Conservation (phyloP, 2,888 invertebrate species). For the Agrochola macilenta region DNA sequence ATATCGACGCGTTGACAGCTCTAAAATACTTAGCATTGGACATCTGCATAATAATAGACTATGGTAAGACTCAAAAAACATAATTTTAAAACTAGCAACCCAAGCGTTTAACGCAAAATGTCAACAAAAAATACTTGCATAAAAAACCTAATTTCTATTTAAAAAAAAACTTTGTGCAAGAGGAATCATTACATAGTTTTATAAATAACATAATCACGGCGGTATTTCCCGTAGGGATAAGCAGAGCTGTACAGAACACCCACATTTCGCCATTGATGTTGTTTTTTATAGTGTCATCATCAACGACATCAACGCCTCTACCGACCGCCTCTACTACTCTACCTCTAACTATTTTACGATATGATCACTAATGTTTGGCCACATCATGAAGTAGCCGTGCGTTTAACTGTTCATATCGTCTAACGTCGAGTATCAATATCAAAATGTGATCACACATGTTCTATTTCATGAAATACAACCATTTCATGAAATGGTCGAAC, state of each 20-base stretch:
- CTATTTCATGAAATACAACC: too few relatives aligned
- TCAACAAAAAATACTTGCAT: slow-evolving; percentile 37
- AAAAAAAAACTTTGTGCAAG: slow-evolving; percentile 43
- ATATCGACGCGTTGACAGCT: background rate
- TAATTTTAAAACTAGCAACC: slow-evolving; percentile 41
- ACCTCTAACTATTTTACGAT: background rate
- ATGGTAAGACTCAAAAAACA: slow-evolving; percentile 7
- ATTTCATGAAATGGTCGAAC: too few relatives aligned
- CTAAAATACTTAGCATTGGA: background rate
- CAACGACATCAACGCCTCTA: background rate
- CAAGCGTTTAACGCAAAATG: slow-evolving; percentile 49
- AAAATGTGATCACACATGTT: too few relatives aligned
- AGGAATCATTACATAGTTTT: slow-evolving; percentile 35
- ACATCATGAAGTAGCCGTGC: background rate
- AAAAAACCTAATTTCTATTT: slow-evolving; percentile 33
- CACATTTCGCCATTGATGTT: too few relatives aligned
- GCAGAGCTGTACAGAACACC: background rate
- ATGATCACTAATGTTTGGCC: background rate
- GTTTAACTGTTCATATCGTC: background rate
- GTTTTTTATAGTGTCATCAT: too few relatives aligned
- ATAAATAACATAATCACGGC: background rate
- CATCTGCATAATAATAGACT: background rate
- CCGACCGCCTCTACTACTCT: too few relatives aligned
- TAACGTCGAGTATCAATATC: background rate
- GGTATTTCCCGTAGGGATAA: too few relatives aligned